Base-by-base conservation (phyloP, 2,113 vertebrate species). In the Microtus montanus region DNA sequence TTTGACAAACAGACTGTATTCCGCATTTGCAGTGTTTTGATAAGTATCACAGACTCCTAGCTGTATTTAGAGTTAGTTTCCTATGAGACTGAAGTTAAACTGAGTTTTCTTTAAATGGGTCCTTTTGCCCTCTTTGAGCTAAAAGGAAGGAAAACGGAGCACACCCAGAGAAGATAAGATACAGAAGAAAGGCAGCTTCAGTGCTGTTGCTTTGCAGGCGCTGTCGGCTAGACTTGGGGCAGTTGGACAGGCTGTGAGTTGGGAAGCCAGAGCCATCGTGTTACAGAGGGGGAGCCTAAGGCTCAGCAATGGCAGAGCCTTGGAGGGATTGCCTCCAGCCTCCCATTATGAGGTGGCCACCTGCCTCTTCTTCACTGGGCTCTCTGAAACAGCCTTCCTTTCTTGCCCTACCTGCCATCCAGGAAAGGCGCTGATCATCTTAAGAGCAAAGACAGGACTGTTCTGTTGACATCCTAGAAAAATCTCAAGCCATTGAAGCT, bases 281-380 rank as follows among this genome's bases (percentile, higher is more conserved):
- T 61, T 84, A 38, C 41, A 47, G 64, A 47, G 52, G 70, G 49
- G 49, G 77, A 74, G n/a, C 74, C 82, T 41, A 54, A 84, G 10
- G 20, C 61, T 82, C 8, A 11, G n/a, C 41, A 15, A 0, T 24
- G 54, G 41, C 73, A 38, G 49, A 86, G 30, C 14, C 79, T 82
- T 38, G 15, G n/a, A 52, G 35, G 44, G 68, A 41, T 7, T 11
- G 10, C 26, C 86, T 89, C 35, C 26, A 26, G 26, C n/a, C n/a
- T n/a, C 24, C 66, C 1, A 3, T n/a, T 13, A 10, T 0, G 54
- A 73, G 35, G 63, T 8, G 11, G 2, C 35, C 9, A 0, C 7
- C 58, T 44, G 12, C 28, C 49, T 70, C 41, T 14, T 49, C 5
- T 19, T 70, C 54, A 1, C 8, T 3, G 15, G 11, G 14, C 30